Evolutionary conservation across 2,113 vertebrate genomes (phyloP).

Genomic region (Phrynocephalus versicolor): DNA sequence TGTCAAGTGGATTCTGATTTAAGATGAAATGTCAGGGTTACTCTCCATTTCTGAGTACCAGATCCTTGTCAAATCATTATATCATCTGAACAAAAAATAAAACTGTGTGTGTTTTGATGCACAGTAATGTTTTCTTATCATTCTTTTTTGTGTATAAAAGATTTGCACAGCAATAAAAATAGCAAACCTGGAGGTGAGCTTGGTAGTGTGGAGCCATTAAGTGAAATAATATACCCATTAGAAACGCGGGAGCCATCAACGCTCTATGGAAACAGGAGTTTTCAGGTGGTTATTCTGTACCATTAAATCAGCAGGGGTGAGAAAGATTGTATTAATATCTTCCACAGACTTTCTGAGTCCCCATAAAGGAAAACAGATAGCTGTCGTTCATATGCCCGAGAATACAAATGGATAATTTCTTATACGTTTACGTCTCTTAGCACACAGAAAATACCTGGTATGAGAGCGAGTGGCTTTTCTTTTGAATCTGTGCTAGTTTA

Average conservation of each 20-base stretch:
- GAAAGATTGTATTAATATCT: background rate
- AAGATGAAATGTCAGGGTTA: background rate
- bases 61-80: background rate
- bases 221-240: background rate
- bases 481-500: background rate
- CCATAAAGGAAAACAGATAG: background rate
- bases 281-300: constrained; percentile 31
- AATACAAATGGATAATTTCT: constrained; percentile 1
- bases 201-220: background rate
- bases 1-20: background rate
- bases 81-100: background rate
- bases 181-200: constrained; percentile 18
- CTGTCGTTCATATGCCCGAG: background rate
- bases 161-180: background rate
- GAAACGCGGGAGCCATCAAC: background rate
- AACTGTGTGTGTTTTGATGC: background rate
- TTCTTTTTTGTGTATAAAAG: constrained; percentile 12
- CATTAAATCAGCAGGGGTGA: constrained; percentile 6
- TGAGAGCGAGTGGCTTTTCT: background rate
- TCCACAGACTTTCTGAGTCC: constrained; percentile 5
- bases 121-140: rapidly evolving
- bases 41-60: background rate
- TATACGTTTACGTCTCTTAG: background rate
- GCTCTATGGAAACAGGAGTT: background rate
- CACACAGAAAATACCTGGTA: background rate